phyloP scores from a whole-genome alignment of 1,140 invertebrate species.

The Sipha flava region DNA sequence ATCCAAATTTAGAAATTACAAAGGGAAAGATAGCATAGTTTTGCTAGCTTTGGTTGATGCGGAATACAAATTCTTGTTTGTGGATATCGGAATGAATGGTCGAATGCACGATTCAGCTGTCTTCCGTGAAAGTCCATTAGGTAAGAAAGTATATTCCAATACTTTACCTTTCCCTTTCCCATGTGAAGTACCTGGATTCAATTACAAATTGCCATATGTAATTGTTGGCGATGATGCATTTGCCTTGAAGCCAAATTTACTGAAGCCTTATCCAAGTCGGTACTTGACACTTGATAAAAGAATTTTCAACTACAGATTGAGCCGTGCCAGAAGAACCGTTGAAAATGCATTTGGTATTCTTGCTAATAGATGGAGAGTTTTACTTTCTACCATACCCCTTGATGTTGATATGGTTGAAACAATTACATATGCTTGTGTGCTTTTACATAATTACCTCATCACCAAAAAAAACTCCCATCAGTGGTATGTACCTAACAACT shows the following conservation, averaged over 20 bases:
- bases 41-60: constrained; percentile 43
- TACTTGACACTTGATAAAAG: constrained; percentile 37
- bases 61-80: constrained; percentile 40
- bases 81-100: constrained; percentile 41
- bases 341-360: constrained; percentile 49
- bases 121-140: constrained; percentile 36
- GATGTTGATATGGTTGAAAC: not conserved
- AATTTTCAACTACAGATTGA: constrained; percentile 47
- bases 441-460: not conserved
- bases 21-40: constrained; percentile 45
- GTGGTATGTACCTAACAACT: not conserved
- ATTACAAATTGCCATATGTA: constrained; percentile 13
- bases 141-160: not conserved
- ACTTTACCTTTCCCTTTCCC: not conserved
- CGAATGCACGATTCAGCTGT: constrained; percentile 41
- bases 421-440: not conserved
- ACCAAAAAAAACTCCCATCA: not conserved
- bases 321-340: constrained; percentile 43
- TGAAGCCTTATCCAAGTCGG: constrained; percentile 30
- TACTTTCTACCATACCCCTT: constrained; percentile 36
- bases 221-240: constrained; percentile 35
- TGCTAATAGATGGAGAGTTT: too few species aligned
- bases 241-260: constrained; percentile 20
- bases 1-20: constrained; percentile 48
- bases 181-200: not conserved